Conservation (phyloP, 2,888 invertebrate genomes). For the Rugalucina vietnamica region DNA sequence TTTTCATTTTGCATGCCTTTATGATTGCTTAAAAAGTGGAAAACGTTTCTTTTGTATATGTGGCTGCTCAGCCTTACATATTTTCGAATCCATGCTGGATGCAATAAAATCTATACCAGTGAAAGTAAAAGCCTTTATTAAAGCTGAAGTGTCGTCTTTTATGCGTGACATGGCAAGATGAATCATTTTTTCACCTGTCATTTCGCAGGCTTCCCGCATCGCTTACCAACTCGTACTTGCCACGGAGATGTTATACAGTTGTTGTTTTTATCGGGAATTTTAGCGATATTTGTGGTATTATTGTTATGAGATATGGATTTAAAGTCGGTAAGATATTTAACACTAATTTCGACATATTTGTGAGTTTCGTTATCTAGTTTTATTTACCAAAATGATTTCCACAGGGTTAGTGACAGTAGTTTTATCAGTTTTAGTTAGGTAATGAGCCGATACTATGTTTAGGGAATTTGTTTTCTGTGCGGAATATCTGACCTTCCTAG, state of each 20-base stretch:
- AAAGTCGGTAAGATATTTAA: conserved; percentile 3
- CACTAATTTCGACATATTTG: conserved; percentile 1
- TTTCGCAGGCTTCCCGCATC: neutral
- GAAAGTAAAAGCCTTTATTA: neutral
- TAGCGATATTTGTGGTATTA: neutral
- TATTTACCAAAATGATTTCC: neutral
- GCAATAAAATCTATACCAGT: neutral
- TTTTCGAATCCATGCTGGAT: neutral
- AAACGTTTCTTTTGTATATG: neutral
- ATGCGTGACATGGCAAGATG: conserved; percentile 4
- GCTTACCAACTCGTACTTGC: neutral
- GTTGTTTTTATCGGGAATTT: neutral
- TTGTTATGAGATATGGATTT: neutral
- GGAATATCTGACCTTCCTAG: conserved; percentile 5
- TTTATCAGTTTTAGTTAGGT: neutral
- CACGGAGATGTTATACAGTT: neutral
- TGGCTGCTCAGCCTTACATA: neutral
- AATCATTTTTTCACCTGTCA: conserved; percentile 8
- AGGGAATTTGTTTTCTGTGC: neutral
- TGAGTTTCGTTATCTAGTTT: neutral
- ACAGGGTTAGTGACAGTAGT: neutral
- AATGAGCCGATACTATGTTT: neutral
- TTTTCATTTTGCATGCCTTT: too few relatives aligned
- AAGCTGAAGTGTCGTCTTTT: conserved; percentile 6
- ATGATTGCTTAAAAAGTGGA: neutral